Conservation (phyloP, 92 coral and sea anemone genomes). For the Heliopora coerulea region DNA sequence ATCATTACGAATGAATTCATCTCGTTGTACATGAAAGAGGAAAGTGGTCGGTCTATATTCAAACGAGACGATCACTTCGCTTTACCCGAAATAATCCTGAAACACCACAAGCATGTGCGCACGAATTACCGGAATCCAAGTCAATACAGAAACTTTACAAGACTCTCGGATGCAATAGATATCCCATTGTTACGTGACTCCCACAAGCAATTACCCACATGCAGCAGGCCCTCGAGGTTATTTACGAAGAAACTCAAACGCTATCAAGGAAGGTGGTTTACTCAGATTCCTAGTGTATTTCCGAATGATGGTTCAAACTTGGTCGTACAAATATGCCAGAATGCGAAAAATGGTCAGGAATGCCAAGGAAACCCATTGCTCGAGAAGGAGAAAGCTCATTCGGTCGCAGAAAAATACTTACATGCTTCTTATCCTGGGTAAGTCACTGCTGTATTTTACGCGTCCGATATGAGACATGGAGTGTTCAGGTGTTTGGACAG, state of each 20-base stretch:
- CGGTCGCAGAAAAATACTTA: background rate
- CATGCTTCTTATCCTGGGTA: constrained; percentile 15
- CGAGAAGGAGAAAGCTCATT: constrained; percentile 44
- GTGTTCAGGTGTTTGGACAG: too few species aligned
- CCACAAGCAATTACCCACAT: constrained; percentile 55
- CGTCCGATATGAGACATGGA: too few species aligned
- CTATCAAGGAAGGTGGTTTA: constrained; percentile 62
- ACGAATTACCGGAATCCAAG: constrained; percentile 9
- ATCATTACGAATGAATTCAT: constrained; percentile 35
- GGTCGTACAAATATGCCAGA: constrained; percentile 60
- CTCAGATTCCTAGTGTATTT: constrained; percentile 69
- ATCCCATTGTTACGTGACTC: constrained; percentile 44
- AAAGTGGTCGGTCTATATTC: constrained; percentile 2
- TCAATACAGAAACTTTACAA: constrained; percentile 21
- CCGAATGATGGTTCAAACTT: constrained; percentile 68
- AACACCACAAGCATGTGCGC: constrained; percentile 19
- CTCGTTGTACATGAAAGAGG: constrained; percentile 57
- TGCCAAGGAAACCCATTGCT: constrained; percentile 65
- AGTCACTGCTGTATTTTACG: background rate
- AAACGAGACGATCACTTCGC: constrained; percentile 12
- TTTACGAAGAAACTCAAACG: constrained; percentile 32
- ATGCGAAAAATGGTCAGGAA: constrained; percentile 43
- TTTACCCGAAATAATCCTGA: constrained; percentile 12
- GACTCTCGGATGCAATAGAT: constrained; percentile 12
- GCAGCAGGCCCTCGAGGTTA: constrained; percentile 17